Conservation (phyloP, 2,113 vertebrate genomes). For the Pelvicachromis taeniatus region DNA sequence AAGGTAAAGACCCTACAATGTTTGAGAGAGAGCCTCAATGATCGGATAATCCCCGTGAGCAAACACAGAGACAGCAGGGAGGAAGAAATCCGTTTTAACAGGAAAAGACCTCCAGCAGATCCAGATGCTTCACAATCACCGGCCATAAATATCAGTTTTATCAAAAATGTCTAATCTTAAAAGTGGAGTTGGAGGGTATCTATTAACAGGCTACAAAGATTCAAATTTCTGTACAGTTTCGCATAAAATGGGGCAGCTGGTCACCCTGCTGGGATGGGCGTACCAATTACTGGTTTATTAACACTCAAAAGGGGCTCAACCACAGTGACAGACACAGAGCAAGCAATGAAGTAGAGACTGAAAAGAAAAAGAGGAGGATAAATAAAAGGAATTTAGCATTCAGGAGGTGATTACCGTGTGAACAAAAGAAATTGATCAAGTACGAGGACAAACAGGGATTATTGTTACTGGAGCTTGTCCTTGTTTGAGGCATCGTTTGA, state of each 20-base stretch:
- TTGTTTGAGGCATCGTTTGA: too few relatives aligned
- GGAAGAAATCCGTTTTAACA: not conserved
- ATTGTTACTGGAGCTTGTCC: not conserved
- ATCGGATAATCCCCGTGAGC: not conserved
- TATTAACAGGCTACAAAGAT: not conserved
- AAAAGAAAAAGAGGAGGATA: not conserved
- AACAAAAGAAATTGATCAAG: not conserved
- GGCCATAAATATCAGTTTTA: not conserved
- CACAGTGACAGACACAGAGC: not conserved
- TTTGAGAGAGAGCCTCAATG: not conserved
- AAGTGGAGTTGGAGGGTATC: not conserved
- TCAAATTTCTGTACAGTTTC: fast-evolving
- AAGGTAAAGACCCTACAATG: not conserved
- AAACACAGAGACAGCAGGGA: not conserved
- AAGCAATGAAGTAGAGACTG: not conserved
- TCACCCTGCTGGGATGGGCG: not conserved
- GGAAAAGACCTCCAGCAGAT: not conserved
- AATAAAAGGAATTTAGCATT: not conserved
- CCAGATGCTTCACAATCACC: not conserved
- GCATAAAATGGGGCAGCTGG: not conserved
- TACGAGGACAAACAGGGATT: not conserved
- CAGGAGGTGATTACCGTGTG: not conserved
- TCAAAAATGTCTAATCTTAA: not conserved
- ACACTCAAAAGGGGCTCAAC: not conserved
- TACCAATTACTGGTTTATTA: not conserved